Evolutionary conservation across 2,888 invertebrate species (phyloP), one percentile per base, ranked within the genome.

Genomic region (Epirrhoe alternata): DNA sequence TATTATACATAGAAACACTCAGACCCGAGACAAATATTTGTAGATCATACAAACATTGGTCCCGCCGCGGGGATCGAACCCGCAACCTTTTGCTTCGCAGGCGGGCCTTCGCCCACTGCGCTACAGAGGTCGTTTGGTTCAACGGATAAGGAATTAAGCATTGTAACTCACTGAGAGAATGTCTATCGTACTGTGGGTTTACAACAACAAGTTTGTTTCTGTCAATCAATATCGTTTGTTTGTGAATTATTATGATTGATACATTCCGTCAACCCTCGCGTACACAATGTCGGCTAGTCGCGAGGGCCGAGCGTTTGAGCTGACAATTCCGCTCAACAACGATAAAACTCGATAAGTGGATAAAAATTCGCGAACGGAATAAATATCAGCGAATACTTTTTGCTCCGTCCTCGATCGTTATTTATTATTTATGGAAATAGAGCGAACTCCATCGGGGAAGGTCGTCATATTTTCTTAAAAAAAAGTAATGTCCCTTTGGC

Each of bases 391-490:
- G 85, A 88, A 86, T 88, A 89, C 89, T 89, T 87, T 89, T 84
- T 86, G 87, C 86, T 83, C 80, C 82, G 86, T 85, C 85, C 86
- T 81, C 90, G 87, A 88, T 89, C 90, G 88, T 90, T 91, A 91
- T 91, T 91, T 90, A 90, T 91, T 92, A 92, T 92, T 92, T 91
- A 92, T 92, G 91, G 91, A 92, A 90, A 92, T 92, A 89, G 88
- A 89, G 86, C 87, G 82, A 87, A 87, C 89, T 88, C 89, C 87
- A 83, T 82, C 86, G 88, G 83, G 86, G 86, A 86, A 89, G 89
- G 88, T 88, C 88, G 90, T 89, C 91, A 89, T 91, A 91, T 91
- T 92, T 90, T 88, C 89, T 90, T 90, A 86, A 90, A 89, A 88
- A n/a, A 90, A 91, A 89, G 87, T 89, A 88, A 89, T 87, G 86